Evolutionary conservation across 2,888 invertebrate species (phyloP).

Genomic region (Pandemis heparana): DNA sequence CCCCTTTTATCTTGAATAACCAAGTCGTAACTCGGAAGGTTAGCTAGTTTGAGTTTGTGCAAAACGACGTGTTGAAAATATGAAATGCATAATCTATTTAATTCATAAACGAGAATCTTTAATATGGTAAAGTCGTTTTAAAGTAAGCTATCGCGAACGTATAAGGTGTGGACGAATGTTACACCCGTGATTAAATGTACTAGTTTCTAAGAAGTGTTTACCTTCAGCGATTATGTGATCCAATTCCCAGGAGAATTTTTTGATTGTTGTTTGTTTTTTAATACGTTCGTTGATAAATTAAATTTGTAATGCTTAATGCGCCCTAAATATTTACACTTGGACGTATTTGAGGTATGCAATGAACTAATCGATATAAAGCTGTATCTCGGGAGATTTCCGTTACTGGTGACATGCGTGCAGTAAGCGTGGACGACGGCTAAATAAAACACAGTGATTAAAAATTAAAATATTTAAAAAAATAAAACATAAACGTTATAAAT

Average conservation of each 20-base stretch:
- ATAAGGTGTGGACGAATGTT: conserved; percentile 35
- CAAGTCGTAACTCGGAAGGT: not conserved
- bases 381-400: conserved; percentile 32
- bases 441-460: not conserved
- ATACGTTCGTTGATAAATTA: conserved; percentile 27
- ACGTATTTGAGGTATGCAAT: conserved; percentile 43
- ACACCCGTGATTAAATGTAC: conserved; percentile 18
- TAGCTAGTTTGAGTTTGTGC: not conserved
- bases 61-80: conserved; percentile 3
- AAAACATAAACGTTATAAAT: not conserved
- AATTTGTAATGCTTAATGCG: conserved; percentile 41
- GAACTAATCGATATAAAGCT: conserved; percentile 48
- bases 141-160: conserved; percentile 35
- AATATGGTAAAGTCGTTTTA: conserved; percentile 37
- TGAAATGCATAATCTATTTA: conserved; percentile 14
- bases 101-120: conserved; percentile 30
- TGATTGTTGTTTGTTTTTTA: conserved; percentile 42
- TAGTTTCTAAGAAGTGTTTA: conserved; percentile 39
- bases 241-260: conserved; percentile 47
- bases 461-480: not conserved
- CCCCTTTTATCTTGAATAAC: not conserved
- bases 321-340: conserved; percentile 47
- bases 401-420: conserved; percentile 37
- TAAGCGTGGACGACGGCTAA: conserved; percentile 8
- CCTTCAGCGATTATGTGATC: conserved; percentile 42